Conservation (phyloP, 2,113 vertebrate genomes). For the Columbina picui region DNA sequence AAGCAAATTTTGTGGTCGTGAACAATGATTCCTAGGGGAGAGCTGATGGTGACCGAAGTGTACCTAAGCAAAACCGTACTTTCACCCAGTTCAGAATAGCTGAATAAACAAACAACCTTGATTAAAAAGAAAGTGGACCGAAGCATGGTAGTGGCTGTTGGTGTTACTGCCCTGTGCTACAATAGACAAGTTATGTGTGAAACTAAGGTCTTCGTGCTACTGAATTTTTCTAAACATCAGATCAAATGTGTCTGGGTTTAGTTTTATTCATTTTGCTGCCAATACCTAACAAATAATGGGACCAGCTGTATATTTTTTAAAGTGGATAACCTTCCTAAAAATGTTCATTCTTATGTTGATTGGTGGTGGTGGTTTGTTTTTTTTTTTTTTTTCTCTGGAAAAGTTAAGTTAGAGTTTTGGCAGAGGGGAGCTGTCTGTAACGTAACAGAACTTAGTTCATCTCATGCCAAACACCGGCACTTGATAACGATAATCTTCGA, state of each 20-base stretch:
- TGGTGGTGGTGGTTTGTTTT: neutral
- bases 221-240: neutral
- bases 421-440: neutral
- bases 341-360: neutral
- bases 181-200: neutral
- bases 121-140: constrained; percentile 8
- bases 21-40: constrained; percentile 57
- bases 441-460: neutral
- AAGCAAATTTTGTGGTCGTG: constrained; percentile 8
- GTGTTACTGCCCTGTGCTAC: neutral
- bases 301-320: neutral
- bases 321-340: neutral
- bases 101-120: constrained; percentile 49
- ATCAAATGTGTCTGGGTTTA: neutral
- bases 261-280: neutral
- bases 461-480: constrained; percentile 13
- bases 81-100: neutral
- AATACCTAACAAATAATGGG: neutral
- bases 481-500: constrained; percentile 8
- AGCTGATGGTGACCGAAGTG: constrained; percentile 12
- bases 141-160: neutral
- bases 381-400: neutral
- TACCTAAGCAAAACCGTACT: constrained; percentile 32
- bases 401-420: constrained; percentile 31
- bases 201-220: neutral